These are phyloP conservation scores for Probaryconus sp. DNA, from an alignment of 1,140 invertebrate genomes.

Conservation along the genomic window DNA sequence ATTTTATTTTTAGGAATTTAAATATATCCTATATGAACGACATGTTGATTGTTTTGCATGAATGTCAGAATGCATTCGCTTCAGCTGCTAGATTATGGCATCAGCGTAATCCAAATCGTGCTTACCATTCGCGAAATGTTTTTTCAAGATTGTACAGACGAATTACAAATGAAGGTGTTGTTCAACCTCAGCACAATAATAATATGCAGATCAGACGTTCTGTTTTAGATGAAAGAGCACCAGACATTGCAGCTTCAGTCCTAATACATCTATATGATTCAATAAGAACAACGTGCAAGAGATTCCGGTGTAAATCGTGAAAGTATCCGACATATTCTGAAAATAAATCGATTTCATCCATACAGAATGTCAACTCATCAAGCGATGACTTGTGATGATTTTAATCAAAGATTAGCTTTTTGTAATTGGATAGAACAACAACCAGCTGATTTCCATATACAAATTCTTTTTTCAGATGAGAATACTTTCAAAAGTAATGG, in stretches of 20 bases:
- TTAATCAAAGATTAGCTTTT: background rate
- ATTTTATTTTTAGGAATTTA: no score
- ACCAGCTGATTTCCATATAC: background rate
- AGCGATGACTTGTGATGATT: background rate
- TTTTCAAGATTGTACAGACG: no score
- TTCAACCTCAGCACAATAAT: conserved; percentile 13
- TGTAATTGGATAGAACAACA: conserved; percentile 1
- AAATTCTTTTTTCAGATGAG: conserved; percentile 13
- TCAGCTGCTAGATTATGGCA: no score
- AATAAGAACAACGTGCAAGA: background rate
- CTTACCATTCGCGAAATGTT: no score
- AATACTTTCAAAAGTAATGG: conserved; percentile 12
- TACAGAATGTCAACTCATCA: background rate
- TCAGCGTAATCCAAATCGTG: no score
- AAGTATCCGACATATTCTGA: background rate
- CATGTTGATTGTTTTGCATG: no score
- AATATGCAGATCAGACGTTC: background rate
- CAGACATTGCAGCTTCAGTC: conserved; percentile 19
- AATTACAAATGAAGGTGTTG: background rate
- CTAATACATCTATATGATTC: conserved; percentile 6
- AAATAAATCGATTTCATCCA: background rate
- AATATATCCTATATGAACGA: no score
- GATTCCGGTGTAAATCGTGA: background rate
- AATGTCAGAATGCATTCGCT: no score
- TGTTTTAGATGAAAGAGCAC: conserved; percentile 14